phyloP scores from a whole-genome alignment of 2,113 vertebrate species.

The Notechis scutatus region DNA sequence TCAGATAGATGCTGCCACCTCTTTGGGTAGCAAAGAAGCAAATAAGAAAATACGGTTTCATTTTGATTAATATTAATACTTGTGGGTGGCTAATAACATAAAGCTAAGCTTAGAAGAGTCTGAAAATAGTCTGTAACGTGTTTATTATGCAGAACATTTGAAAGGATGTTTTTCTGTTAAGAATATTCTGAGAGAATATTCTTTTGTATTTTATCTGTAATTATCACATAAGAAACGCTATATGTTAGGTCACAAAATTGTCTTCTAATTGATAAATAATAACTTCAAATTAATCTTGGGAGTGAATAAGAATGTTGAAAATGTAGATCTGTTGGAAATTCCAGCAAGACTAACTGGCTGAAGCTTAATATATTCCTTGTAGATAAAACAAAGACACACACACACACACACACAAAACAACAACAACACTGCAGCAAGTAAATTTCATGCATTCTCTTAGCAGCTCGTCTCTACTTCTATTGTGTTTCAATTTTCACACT shows the following conservation, averaged over 20 bases:
- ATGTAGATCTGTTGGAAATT: not conserved
- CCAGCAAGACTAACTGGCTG: not conserved
- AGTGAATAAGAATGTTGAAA: not conserved
- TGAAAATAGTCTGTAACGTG: not conserved
- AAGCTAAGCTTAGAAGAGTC: not conserved
- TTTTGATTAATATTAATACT: not conserved
- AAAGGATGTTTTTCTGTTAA: not conserved
- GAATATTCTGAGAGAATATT: not conserved
- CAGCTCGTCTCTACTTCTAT: not conserved
- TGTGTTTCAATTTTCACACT: not conserved
- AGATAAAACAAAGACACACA: not conserved
- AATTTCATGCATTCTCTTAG: not conserved
- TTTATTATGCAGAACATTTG: not conserved
- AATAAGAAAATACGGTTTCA: not conserved
- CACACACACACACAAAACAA: not conserved
- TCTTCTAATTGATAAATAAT: not conserved
- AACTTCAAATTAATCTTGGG: not conserved
- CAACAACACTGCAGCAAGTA: not conserved
- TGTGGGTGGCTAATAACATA: not conserved
- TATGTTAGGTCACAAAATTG: not conserved
- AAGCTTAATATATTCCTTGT: constrained; percentile 2
- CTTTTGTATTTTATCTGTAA: not conserved
- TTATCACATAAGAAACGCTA: not conserved
- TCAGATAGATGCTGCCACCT: not conserved
- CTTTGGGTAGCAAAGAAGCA: not conserved